These are phyloP conservation scores for Anableps anableps DNA, from an alignment of 2,797 vertebrate species.

Conservation along the genomic window DNA sequence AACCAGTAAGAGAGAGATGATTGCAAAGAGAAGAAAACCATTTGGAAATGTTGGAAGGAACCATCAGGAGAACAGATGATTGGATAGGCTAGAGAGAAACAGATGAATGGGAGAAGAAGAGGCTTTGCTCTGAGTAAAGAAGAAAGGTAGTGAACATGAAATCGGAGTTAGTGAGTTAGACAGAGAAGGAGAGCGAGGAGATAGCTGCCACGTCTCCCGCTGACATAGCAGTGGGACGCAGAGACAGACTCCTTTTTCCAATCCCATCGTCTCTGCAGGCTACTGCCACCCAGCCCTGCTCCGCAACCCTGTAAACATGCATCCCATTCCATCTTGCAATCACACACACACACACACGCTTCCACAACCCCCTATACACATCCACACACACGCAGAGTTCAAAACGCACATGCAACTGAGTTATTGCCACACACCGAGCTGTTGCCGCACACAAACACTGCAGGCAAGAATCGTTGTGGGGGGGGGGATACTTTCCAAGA, in stretches of 20 bases:
- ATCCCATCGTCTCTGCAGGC: constrained; percentile 71
- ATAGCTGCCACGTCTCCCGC: constrained; percentile 64
- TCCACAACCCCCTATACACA: not conserved
- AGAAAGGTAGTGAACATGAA: constrained; percentile 29
- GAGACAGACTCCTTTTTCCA: constrained; percentile 68
- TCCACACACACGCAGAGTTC: constrained; percentile 22
- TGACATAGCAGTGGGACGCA: constrained; percentile 66
- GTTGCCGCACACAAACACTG: constrained; percentile 53
- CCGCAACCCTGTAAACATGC: constrained; percentile 75
- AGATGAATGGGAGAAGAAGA: constrained; percentile 26
- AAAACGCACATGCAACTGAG: constrained; percentile 35
- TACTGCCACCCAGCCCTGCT: constrained; percentile 52
- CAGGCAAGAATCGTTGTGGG: constrained; percentile 39
- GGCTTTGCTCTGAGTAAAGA: constrained; percentile 28
- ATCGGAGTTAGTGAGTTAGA: constrained; percentile 25
- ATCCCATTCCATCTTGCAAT: constrained; percentile 59
- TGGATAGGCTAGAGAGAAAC: constrained; percentile 17
- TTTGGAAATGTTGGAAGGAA: constrained; percentile 39
- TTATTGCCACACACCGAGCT: constrained; percentile 49
- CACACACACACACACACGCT: constrained; percentile 26
- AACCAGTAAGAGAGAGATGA: constrained; percentile 31
- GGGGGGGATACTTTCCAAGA: constrained; percentile 37
- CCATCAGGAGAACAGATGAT: constrained; percentile 24
- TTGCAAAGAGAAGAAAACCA: constrained; percentile 43
- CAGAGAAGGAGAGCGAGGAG: constrained; percentile 47